Evolutionary conservation across 2,888 invertebrate genomes (phyloP).

Genomic region (Meta bourneti): DNA sequence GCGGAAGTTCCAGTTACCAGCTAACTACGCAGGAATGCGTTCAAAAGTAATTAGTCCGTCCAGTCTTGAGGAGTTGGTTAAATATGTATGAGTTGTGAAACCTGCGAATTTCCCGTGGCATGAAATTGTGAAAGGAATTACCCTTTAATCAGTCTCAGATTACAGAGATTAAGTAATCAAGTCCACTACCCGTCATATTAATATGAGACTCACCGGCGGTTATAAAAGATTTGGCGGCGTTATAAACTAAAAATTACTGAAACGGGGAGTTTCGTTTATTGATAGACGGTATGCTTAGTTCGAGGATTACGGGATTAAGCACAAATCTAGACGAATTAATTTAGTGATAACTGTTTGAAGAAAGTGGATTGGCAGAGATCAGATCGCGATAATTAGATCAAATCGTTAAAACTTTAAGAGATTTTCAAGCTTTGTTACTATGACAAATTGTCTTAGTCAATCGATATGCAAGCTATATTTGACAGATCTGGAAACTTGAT

Average conservation of each 20-base stretch:
- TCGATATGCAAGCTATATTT: no score
- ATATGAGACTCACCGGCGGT: not conserved
- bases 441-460: not conserved
- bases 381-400: not conserved
- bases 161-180: constrained; percentile 9
- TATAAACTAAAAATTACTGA: not conserved
- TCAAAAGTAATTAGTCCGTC: not conserved
- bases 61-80: not conserved
- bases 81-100: constrained; percentile 28
- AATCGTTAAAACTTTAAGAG: not conserved
- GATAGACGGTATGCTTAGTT: not conserved
- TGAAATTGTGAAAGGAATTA: constrained; percentile 11
- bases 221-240: not conserved
- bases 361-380: not conserved
- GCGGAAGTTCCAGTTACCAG: no score
- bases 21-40: not conserved
- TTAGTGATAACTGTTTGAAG: not conserved
- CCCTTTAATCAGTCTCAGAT: constrained; percentile 20
- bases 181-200: not conserved
- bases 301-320: not conserved
- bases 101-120: constrained; percentile 5
- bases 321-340: constrained; percentile 3
- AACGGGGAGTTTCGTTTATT: not conserved
- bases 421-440: not conserved
- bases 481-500: no score